Percentiles rank a stretch among this genome's conserved stretches.
Evolutionary conservation across 2,797 vertebrate species (phyloP).

Genomic region (Lemur catta): DNA sequence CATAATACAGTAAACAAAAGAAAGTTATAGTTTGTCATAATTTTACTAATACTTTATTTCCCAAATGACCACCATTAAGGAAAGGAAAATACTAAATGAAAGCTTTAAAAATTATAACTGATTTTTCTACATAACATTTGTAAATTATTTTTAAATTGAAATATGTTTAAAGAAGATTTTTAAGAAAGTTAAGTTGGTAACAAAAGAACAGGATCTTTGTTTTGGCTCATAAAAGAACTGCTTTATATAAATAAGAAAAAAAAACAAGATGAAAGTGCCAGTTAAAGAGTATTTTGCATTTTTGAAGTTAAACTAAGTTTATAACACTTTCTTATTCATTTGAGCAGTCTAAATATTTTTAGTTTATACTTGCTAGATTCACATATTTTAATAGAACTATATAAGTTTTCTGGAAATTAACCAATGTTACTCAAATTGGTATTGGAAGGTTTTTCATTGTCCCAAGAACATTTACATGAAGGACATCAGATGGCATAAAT

Average conservation of each 20-base stretch:
- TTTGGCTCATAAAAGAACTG: not conserved
- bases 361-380: not conserved
- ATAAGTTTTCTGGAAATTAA: not conserved
- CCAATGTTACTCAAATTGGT: not conserved
- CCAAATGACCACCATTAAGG: not conserved
- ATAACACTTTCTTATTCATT: not conserved
- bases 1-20: not conserved
- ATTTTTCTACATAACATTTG: not conserved
- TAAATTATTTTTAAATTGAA: not conserved
- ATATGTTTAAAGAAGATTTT: not conserved
- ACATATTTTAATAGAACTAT: not conserved
- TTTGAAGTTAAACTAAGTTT: conserved; percentile 19
- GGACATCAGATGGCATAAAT: not conserved
- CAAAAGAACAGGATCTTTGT: not conserved
- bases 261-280: not conserved
- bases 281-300: not conserved
- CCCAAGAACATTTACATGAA: not conserved
- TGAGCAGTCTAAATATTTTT: not conserved
- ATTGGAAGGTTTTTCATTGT: not conserved
- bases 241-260: not conserved
- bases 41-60: not conserved
- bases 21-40: not conserved
- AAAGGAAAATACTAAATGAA: not conserved
- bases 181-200: not conserved
- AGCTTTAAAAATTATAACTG: not conserved